phyloP scores from a whole-genome alignment of 2,888 invertebrate genomes.

The Taphrorychus bicolor region DNA sequence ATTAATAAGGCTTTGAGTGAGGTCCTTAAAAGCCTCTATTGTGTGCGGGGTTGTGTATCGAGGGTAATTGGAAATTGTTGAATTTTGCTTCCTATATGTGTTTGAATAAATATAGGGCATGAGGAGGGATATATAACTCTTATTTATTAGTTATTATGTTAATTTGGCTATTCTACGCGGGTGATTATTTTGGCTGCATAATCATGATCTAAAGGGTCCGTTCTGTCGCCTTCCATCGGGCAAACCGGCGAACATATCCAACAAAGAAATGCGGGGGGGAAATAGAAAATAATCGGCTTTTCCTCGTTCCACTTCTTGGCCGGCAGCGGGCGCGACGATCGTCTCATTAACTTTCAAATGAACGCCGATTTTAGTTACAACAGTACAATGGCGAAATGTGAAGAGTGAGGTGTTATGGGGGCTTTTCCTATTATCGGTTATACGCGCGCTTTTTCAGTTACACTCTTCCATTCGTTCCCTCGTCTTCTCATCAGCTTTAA shows the following conservation, averaged over 20 bases:
- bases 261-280: not conserved
- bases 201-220: not conserved
- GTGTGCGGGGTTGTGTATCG: not conserved
- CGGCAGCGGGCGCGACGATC: conserved; percentile 23
- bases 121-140: too few relatives aligned
- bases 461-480: conserved; percentile 3
- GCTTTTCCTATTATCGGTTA: conserved; percentile 24
- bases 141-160: too few relatives aligned
- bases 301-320: conserved; percentile 32
- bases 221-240: not conserved
- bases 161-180: too few relatives aligned
- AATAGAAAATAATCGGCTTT: conserved; percentile 25
- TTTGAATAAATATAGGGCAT: too few relatives aligned
- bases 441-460: conserved; percentile 29
- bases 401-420: conserved; percentile 31
- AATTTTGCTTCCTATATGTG: too few relatives aligned
- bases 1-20: not conserved
- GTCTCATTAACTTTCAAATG: conserved; percentile 41
- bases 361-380: conserved; percentile 35
- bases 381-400: conserved; percentile 41
- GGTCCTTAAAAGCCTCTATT: too few relatives aligned
- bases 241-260: too few relatives aligned
- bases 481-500: not conserved
- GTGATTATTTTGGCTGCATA: too few relatives aligned
- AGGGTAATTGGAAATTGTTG: not conserved